These are phyloP conservation scores for Rhizomys pruinosus DNA, from an alignment of 2,113 vertebrate genomes.

Conservation along the genomic window DNA sequence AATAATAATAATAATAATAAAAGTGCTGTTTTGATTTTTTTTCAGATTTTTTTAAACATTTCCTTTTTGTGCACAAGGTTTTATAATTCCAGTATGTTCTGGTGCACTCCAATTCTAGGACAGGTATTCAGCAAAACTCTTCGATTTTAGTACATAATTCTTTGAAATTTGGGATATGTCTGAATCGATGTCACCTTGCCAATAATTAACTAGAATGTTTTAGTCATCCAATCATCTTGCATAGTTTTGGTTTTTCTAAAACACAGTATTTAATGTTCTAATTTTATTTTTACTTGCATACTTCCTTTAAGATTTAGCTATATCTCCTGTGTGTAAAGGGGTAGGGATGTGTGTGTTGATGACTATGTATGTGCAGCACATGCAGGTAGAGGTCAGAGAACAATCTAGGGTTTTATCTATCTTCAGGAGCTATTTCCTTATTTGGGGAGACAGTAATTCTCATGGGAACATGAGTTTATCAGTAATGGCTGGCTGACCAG, in stretches of 20 bases:
- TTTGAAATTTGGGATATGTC: not conserved
- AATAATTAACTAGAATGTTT: not conserved
- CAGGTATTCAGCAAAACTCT: not conserved
- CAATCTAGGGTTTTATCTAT: no score
- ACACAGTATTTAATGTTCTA: not conserved
- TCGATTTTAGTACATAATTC: not conserved
- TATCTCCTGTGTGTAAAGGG: no score
- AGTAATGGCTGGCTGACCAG: no score
- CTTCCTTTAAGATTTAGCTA: not conserved
- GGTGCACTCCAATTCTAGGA: not conserved
- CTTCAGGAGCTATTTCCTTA: not conserved
- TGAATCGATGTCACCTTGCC: not conserved
- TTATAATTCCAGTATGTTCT: not conserved
- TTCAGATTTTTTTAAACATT: no score
- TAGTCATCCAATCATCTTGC: not conserved
- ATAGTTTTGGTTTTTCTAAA: not conserved
- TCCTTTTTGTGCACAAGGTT: not conserved
- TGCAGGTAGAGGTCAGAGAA: no score
- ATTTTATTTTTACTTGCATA: not conserved
- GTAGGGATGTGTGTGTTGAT: no score
- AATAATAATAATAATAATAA: no score
- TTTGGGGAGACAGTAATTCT: not conserved
- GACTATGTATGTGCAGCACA: not conserved
- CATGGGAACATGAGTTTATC: no score
- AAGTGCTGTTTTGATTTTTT: not conserved